Evolutionary conservation across 2,113 vertebrate genomes (phyloP), one percentile per base, ranked within the genome.

Genomic region (Nycticebus coucang): DNA sequence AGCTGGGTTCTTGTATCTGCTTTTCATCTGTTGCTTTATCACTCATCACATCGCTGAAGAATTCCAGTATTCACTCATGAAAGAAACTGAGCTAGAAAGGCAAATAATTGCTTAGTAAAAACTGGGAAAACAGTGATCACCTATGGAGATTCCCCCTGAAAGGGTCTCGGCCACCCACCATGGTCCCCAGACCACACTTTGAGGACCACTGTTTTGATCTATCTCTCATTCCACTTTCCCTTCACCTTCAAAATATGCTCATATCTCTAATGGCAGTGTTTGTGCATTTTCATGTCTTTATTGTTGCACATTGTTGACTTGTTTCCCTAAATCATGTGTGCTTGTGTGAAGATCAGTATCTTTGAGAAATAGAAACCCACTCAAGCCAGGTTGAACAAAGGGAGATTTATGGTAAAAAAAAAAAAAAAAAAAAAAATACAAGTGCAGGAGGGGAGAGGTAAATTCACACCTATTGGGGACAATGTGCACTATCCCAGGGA

Each of bases 321-420:
- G n/a, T 79, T 94, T 92, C 18, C 13, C 90, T 92, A 83, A 83
- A 84, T 33, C 7, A 1, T 74, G 6, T 22, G 5, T 55, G 57
- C 19, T 50, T 83, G 22, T 26, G 30, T 85, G 64, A 50, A 77
- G 88, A 78, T 60, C 60, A 55, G 11, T 68, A 55, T 17, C 37
- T 68, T 88, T 45, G 81, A 88, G 89, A 89, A 96, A 69, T 18
- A 86, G 35, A 95, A 95, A 94, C 75, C 45, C 15, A 78, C 7
- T 91, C 45, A 19, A 86, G 55, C 33, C 86, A 92, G 17, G 0
- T 57, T 81, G 72, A 88, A 26, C 21, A 53, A 91, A 91, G 6
- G 33, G 69, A 71, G 64, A 21, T 45, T 30, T 19, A n/a, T 24
- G 7, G 19, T 55, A 41, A 94, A 45, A 10, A 82, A 12, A 41